Base-by-base conservation (phyloP, 2,888 invertebrate species). In the Harpalus rubripes region DNA sequence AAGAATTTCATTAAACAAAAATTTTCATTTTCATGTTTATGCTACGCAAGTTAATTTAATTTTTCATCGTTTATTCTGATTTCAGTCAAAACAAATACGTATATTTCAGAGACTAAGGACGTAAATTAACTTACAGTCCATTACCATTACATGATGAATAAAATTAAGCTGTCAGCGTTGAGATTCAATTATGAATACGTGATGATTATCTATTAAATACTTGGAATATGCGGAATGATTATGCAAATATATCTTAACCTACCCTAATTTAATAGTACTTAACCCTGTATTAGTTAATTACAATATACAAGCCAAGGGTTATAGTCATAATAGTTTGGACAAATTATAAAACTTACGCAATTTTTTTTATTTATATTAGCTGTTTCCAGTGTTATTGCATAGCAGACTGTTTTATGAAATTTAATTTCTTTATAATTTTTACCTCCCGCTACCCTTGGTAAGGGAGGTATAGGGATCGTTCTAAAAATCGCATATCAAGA, bases 1-100 rank as follows among this genome's bases (percentile, higher is more conserved):
- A 22, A 63, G 63, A 63, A 63, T 63, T 63, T 63, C 22, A 63
- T 63, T 63, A 63, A 63, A 63, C 18, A n/a, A 63, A 26, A 26
- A 63, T 22, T 63, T 63, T 12, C 26, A 63, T 1, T 26, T 63
- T 26, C 22, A 26, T 12, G 8, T 63, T 63, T 10, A 15, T 59
- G 15, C 59, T 15, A 16, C 16, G 18, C 59, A n/a, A 10, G 10
- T 59, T 59, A 15, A 15, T 16, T 16, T 59, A 59, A 59, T 59
- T 59, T 16, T 59, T 59, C 59, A 15, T 59, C 59, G 18, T 59
- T 59, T 16, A 59, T 59, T 59, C 7, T 59, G 15, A 59, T 16
- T 59, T 2, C 10, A 52, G 12, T 52, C 44, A 52, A 59, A 59
- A 59, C 16, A 59, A 59, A 59, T 15, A 15, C 15, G 3, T 52